A percentile compares a stretch with the other conserved stretches of the same genome.
phyloP scores from a whole-genome alignment of 2,113 vertebrate genomes.

The Melospiza melodia region DNA sequence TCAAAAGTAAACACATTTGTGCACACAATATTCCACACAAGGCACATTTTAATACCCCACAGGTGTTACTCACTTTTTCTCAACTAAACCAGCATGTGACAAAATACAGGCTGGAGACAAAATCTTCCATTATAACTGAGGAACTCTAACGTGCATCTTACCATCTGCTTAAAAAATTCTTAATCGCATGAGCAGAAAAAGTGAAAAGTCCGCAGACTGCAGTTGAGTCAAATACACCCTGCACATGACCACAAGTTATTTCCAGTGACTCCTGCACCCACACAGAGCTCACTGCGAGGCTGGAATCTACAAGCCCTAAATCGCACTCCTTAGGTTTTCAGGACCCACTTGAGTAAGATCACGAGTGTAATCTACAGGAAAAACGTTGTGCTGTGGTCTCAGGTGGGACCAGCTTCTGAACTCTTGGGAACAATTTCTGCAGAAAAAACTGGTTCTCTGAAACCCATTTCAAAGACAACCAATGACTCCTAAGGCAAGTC shows the following conservation, averaged over 20 bases:
- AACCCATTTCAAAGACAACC: rapidly evolving
- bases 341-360: rapidly evolving
- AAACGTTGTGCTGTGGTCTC: rapidly evolving
- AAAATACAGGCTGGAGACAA: background rate
- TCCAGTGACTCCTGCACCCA: background rate
- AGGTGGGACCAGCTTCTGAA: too few relatives aligned
- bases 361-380: rapidly evolving
- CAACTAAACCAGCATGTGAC: background rate
- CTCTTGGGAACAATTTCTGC: background rate
- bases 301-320: background rate
- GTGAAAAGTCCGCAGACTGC: rapidly evolving
- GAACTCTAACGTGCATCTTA: background rate
- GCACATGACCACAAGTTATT: rapidly evolving
- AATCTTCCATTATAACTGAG: rapidly evolving
- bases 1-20: background rate
- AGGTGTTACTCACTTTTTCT: background rate
- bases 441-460: background rate
- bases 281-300: background rate
- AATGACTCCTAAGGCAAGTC: background rate
- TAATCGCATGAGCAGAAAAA: background rate
- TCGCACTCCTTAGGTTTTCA: rapidly evolving
- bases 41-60: rapidly evolving
- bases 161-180: background rate
- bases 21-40: background rate
- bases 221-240: rapidly evolving